Evolutionary conservation across 1,140 invertebrate genomes (phyloP), one percentile per base, ranked within the genome.

Genomic region (Doryteuthis pealeii): DNA sequence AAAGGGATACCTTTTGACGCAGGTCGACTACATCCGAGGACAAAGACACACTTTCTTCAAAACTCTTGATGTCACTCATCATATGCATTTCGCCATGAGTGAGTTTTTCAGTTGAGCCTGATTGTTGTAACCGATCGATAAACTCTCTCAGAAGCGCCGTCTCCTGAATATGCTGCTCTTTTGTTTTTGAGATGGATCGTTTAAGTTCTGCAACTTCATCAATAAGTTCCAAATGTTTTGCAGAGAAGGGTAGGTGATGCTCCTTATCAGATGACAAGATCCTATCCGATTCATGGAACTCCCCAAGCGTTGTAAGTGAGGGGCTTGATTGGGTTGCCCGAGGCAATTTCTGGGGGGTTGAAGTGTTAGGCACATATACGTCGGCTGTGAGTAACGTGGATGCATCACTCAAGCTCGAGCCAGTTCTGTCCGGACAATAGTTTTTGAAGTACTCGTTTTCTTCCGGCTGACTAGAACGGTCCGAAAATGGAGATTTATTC

Each of bases 141-240:
- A 79, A 80, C 76, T 84, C 83, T 8, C 82, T 77, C 18, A 86
- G 68, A 18, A 84, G 74, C 28, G 78, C 75, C 68, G 79, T 85
- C 74, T 86, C 85, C 58, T 81, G 77, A n/a, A 78, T 77, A 77
- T 83, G 84, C 5, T 83, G 74, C 40, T 81, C 79, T 74, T 83
- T 84, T 28, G 82, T 85, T 71, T 85, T 81, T n/a, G 78, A 78
- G 14, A 83, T 73, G 28, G 81, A 80, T 62, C 76, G 76, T 31
- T 78, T 73, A 1, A 85, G 69, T 32, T 79, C 70, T 0, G 79
- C 74, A 45, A 85, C 79, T 75, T 85, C 83, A 73, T 80, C 80
- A 12, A 82, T 74, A 54, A 85, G 77, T 77, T 81, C 81, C 76
- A 77, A 77, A 74, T 79, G 78, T 75, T 77, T 76, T 8, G 66